These are phyloP conservation scores for Bos javanicus DNA, from an alignment of 2,113 vertebrate species.

Conservation along the genomic window DNA sequence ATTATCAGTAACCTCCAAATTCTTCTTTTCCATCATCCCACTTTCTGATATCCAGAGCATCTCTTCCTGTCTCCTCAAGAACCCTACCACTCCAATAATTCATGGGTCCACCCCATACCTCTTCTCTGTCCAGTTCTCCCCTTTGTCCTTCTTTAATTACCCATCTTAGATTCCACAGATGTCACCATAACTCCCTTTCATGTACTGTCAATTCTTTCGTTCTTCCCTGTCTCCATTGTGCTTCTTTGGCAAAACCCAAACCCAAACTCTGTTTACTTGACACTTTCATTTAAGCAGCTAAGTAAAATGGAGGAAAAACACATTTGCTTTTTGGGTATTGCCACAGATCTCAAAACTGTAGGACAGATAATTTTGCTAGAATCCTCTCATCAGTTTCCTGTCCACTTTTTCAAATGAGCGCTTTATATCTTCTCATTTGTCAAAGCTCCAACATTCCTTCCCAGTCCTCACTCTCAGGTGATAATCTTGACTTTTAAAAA, in stretches of 20 bases:
- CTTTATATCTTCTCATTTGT: not conserved
- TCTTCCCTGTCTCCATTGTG: not conserved
- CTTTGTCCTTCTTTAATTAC: not conserved
- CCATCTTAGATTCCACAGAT: not conserved
- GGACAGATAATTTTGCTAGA: not conserved
- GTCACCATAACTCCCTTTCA: not conserved
- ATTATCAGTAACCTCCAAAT: not conserved
- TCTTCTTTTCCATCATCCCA: not conserved
- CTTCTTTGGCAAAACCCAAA: not conserved
- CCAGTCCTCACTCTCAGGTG: not conserved
- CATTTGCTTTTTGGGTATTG: not conserved
- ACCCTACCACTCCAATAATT: not conserved
- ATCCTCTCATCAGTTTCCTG: not conserved
- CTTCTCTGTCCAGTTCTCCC: not conserved
- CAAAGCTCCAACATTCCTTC: not conserved
- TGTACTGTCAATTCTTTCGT: not conserved
- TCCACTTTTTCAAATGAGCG: not conserved
- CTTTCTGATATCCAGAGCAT: not conserved
- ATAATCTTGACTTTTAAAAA: not conserved
- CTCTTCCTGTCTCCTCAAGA: not conserved
- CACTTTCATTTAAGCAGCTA: not conserved
- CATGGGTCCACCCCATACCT: not conserved
- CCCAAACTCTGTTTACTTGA: not conserved
- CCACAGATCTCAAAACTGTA: not conserved
- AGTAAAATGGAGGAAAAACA: not conserved